These are phyloP conservation scores for Calliphora vomitoria DNA, from an alignment of 2,888 invertebrate genomes.

Conservation along the genomic window DNA sequence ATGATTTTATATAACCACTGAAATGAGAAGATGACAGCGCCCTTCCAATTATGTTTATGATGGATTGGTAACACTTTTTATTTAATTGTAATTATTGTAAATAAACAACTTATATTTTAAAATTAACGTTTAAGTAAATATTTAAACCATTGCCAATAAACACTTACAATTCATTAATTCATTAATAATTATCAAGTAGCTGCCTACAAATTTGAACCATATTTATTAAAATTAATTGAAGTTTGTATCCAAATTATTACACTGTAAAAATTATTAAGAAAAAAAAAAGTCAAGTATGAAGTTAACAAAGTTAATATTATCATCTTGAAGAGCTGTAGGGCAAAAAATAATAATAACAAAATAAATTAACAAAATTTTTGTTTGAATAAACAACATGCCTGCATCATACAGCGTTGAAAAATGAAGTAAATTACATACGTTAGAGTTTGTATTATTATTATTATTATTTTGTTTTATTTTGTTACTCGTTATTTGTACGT, in stretches of 20 bases:
- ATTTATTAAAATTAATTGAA: no score
- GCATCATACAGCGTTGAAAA: not conserved
- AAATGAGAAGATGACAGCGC: no score
- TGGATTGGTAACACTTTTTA: no score
- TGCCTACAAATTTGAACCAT: no score
- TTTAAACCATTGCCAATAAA: no score
- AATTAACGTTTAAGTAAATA: no score
- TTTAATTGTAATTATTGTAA: no score
- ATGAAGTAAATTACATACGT: slow-evolving; percentile 51
- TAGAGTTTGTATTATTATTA: not conserved
- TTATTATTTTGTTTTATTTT: no score
- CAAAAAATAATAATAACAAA: not conserved
- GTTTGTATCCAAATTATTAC: no score
- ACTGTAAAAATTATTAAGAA: not conserved
- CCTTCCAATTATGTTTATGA: no score
- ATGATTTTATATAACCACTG: no score
- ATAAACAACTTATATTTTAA: no score
- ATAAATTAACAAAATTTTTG: not conserved
- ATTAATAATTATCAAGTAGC: not conserved
- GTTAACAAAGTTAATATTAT: not conserved
- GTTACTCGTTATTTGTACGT: not conserved
- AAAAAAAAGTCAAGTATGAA: not conserved
- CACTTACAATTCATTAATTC: not conserved
- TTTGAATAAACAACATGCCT: not conserved
- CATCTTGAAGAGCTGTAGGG: not conserved